Evolutionary conservation across 2,888 invertebrate species (phyloP), one percentile per base, ranked within the genome.

Genomic region (Pomacea canaliculata): DNA sequence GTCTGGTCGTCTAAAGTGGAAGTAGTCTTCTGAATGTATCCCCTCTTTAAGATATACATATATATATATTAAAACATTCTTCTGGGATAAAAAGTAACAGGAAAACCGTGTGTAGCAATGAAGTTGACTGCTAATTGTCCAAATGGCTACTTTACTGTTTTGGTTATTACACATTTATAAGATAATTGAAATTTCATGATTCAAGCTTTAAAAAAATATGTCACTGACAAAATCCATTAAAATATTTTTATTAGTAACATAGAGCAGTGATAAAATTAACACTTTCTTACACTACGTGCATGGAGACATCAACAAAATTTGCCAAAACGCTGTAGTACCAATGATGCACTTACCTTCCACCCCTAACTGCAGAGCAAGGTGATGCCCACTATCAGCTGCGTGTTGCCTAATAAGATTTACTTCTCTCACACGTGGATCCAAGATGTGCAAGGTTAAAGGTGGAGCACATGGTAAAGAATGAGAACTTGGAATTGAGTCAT

Each of bases 281-380:
- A 56, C 51, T 56, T 37, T 5, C 51, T 56, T 56, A 56, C 16
- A 56, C 10, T 56, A 56, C 2, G 4, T 10, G 51, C 51, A 56
- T 56, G 37, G 37, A 37, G 37, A 37, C 37, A 56, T 1, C 16
- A 56, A 10, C 51, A 56, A 10, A 56, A 2, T 56, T 56, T 56
- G 37, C 37, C 51, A 56, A 13, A 16, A 8, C 51, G 16, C 51
- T 56, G 51, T 37, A 37, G 37, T 37, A 37, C 37, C 37, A 37
- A 37, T 37, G 8, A 56, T 13, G 7, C 7, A 71, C 82, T 77
- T 78, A 88, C 89, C 85, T 82, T 87, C 88, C 16, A 89, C 85
- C 81, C 87, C 88, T 10, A 90, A 80, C 23, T 82, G 79, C 79
- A 90, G 81, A 73, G 87, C 87, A 16, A 90, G 80, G 76, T 88